Conservation (phyloP, 2,888 invertebrate species). For the Trichopoda pennipes region DNA sequence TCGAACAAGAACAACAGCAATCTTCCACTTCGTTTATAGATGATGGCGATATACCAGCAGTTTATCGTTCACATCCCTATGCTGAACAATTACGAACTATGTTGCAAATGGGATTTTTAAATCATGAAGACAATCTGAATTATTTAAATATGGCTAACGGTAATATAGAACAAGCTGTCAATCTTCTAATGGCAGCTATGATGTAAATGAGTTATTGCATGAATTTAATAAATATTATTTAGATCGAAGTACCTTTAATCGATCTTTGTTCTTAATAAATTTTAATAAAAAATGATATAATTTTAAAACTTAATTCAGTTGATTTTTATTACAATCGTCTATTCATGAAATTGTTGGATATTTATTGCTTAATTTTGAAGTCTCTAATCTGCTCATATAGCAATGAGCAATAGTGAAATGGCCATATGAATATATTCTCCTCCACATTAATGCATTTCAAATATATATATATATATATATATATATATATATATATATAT, state of each 20-base stretch:
- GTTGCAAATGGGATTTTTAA: conserved; percentile 94
- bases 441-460: no score
- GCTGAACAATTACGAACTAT: conserved; percentile 87
- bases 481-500: no score
- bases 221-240: not conserved
- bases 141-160: conserved; percentile 90
- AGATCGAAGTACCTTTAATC: not conserved
- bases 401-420: no score
- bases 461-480: no score
- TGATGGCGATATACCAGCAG: conserved; percentile 74
- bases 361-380: no score
- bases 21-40: conserved; percentile 62
- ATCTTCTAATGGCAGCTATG: conserved; percentile 87
- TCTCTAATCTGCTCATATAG: no score
- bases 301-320: no score
- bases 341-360: no score
- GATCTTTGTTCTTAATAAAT: not conserved
- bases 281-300: not conserved
- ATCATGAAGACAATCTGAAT: conserved; percentile 91
- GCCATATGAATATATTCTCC: no score
- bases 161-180: conserved; percentile 94
- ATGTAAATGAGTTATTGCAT: conserved; percentile 69
- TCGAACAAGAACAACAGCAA: conserved; percentile 65
- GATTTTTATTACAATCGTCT: no score
- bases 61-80: conserved; percentile 78